Evolutionary conservation across 1,140 invertebrate genomes (phyloP).

Genomic region (Parapsyche elsis): DNA sequence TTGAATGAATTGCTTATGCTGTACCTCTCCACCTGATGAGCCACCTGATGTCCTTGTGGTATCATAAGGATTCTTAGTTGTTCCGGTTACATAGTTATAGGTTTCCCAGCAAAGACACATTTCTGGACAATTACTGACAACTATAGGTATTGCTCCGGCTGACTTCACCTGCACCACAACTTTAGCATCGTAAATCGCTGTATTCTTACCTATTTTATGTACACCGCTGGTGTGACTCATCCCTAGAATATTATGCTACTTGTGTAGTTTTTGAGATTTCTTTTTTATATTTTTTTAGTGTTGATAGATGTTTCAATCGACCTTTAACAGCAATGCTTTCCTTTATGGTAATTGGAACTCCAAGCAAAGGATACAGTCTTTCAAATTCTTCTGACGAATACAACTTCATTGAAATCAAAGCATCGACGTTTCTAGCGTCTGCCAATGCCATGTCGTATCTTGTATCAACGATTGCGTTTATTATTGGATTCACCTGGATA

Average conservation of each 20-base stretch:
- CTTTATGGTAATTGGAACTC: slow-evolving; percentile 75
- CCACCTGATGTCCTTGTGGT: slow-evolving; percentile 78
- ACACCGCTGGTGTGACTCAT: slow-evolving; percentile 69
- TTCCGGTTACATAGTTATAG: slow-evolving; percentile 86
- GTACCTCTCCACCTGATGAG: slow-evolving; percentile 79
- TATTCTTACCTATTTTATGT: slow-evolving; percentile 65
- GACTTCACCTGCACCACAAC: slow-evolving; percentile 74
- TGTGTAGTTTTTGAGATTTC: too few species aligned
- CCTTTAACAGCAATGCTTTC: slow-evolving; percentile 75
- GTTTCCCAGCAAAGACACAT: slow-evolving; percentile 92
- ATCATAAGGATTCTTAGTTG: slow-evolving; percentile 92
- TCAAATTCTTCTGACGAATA: slow-evolving; percentile 65
- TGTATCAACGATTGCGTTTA: slow-evolving; percentile 78
- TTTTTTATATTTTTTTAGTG: too few species aligned
- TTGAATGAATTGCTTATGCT: slow-evolving; percentile 29
- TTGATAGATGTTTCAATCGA: too few species aligned
- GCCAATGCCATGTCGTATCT: slow-evolving; percentile 73
- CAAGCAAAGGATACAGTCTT: slow-evolving; percentile 71
- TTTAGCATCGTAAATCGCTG: slow-evolving; percentile 77
- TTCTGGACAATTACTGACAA: slow-evolving; percentile 91
- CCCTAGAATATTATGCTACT: slow-evolving; percentile 59
- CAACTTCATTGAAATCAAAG: slow-evolving; percentile 60
- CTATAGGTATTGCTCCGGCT: slow-evolving; percentile 85
- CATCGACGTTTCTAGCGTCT: slow-evolving; percentile 69
- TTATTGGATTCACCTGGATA: slow-evolving; percentile 71